Evolutionary conservation across 2,888 invertebrate genomes (phyloP), one percentile per base, ranked within the genome.

Genomic region (Mythimna pallens): DNA sequence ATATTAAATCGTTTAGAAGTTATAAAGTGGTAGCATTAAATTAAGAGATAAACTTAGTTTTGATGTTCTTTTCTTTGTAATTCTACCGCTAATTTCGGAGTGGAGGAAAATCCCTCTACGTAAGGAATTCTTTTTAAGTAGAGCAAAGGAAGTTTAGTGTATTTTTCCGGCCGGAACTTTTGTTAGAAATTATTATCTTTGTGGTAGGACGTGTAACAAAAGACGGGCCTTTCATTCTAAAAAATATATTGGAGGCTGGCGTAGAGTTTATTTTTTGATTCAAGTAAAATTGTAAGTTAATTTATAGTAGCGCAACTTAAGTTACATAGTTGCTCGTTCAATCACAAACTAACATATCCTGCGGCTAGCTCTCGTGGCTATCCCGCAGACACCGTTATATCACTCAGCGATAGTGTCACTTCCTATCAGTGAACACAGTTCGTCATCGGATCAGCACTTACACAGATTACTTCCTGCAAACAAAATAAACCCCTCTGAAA

Each of bases 1-100:
- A 20, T 61, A 64, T 57, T 25, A 74, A 65, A 69, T 58, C 50
- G 40, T 57, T 54, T 55, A 65, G 25, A 62, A 74, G 57, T 58
- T 78, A 43, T 57, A 62, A 74, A 79, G 59, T 61, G 63, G 58
- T 30, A 36, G 10, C 65, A 68, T 62, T 68, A 52, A 73, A 78
- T 68, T 73, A 73, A 17, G 17, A 58, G 34, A 20, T 22, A 36
- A 68, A 58, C 25, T 76, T 65, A 63, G 22, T 75, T 47, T 12
- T 20, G 30, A 47, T 65, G n/a, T 61, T 68, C 40, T 67, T 73
- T 78, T 73, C 50, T 78, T 74, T 68, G 74, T 52, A 25, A 66
- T 59, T 64, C 30, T 14, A 5, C 40, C 34, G 43, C 58, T 61
- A 30, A 68, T 65, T 36, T 62, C 2, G 20, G 30, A 57, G 64